Conservation (phyloP, 2,797 vertebrate genomes). For the Anniella stebbinsi region DNA sequence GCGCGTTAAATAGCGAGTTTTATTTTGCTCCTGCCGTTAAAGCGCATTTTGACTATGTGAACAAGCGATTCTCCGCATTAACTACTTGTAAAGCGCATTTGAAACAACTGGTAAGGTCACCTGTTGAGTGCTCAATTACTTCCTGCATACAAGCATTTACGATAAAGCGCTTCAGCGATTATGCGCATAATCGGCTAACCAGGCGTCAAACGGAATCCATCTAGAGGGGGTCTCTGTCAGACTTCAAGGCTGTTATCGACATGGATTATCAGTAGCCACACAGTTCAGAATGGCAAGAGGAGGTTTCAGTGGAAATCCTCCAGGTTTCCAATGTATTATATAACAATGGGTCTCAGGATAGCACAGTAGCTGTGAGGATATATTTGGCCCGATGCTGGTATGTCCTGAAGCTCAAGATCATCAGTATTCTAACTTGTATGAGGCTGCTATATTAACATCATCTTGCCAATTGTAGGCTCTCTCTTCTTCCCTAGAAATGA, state of each 20-base stretch:
- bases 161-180: no score
- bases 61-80: no score
- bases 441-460: neutral
- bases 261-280: neutral
- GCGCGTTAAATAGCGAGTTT: no score
- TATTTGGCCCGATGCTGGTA: slow-evolving; percentile 10
- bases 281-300: slow-evolving; percentile 9
- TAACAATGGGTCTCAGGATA: slow-evolving; percentile 22
- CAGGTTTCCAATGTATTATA: slow-evolving; percentile 25
- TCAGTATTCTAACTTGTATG: slow-evolving; percentile 8
- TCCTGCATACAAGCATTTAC: no score
- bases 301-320: slow-evolving; percentile 14
- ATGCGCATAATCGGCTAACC: no score
- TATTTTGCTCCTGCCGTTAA: no score
- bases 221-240: no score
- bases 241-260: neutral
- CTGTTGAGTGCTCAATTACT: no score
- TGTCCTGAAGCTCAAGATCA: neutral
- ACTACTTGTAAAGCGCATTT: no score
- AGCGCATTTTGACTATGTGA: no score
- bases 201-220: no score
- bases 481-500: slow-evolving; percentile 31
- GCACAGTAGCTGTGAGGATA: slow-evolving; percentile 12
- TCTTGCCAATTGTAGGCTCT: slow-evolving; percentile 5
- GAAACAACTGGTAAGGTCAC: no score